Evolutionary conservation across 1,140 invertebrate species (phyloP).

Genomic region (Glomeris maerens): DNA sequence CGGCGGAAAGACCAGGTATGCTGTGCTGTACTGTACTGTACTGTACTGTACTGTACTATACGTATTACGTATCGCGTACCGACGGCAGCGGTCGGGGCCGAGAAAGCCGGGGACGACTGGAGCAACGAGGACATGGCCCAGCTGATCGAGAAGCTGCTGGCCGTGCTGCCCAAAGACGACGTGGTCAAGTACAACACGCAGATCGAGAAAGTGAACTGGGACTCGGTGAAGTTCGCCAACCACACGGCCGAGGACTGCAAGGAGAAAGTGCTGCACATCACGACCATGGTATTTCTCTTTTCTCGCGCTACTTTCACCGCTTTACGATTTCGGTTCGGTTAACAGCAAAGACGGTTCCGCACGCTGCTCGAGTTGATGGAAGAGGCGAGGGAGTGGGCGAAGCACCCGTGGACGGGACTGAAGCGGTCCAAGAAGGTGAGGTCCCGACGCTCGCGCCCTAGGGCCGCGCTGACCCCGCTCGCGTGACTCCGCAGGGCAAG

Average conservation of each 20-base stretch:
- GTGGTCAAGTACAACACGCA: conserved; percentile 20
- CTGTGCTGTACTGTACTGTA: no score
- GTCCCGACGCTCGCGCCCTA: no score
- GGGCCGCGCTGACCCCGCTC: no score
- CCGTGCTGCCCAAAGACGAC: conserved; percentile 20
- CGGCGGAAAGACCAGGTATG: no score
- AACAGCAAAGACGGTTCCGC: conserved; percentile 31
- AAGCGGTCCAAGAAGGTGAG: conserved; percentile 23
- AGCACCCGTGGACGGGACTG: conserved; percentile 32
- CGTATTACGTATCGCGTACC: no score
- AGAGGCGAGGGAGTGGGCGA: conserved; percentile 35
- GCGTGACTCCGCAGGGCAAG: conserved; percentile 21
- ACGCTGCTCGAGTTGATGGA: conserved; percentile 33
- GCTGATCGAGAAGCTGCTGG: conserved; percentile 16
- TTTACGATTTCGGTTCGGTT: conserved; percentile 19
- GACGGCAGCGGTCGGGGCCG: conserved; percentile 3
- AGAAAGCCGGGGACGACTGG: neutral
- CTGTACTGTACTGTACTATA: no score
- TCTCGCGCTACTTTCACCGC: no score
- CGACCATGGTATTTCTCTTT: conserved; percentile 19
- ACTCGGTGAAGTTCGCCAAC: conserved; percentile 20
- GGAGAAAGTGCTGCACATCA: conserved; percentile 29
- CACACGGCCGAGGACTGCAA: conserved; percentile 30
- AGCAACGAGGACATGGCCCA: conserved; percentile 18
- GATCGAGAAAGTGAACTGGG: conserved; percentile 21